Conservation (phyloP, 2,113 vertebrate genomes). For the Passer montanus region DNA sequence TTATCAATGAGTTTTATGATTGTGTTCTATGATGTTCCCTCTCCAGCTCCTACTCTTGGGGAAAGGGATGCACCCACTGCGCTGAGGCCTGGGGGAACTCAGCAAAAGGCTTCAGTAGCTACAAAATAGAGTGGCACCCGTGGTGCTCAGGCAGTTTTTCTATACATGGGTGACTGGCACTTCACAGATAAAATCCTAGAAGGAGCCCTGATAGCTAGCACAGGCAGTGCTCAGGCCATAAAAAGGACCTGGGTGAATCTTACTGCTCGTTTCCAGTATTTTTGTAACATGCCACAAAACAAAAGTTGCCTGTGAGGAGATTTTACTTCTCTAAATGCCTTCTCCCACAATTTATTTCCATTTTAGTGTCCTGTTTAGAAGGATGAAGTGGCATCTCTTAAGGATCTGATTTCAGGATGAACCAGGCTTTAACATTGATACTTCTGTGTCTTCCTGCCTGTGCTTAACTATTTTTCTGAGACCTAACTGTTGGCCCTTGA, state of each 20-base stretch:
- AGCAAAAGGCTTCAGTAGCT: not conserved
- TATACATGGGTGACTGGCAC: not conserved
- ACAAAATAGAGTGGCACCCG: not conserved
- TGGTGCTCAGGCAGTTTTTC: not conserved
- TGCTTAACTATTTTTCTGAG: not conserved
- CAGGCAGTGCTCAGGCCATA: not conserved
- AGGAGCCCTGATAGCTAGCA: not conserved
- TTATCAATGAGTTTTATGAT: not conserved
- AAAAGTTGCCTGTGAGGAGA: not conserved
- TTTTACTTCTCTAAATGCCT: not conserved
- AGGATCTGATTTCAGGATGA: not conserved
- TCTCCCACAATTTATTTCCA: not conserved
- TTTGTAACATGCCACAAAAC: not conserved
- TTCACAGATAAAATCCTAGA: not conserved
- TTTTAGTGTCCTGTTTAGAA: not conserved
- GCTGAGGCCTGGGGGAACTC: not conserved
- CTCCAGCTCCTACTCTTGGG: not conserved
- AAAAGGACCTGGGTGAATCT: not conserved
- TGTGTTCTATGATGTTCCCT: not conserved
- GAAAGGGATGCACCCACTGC: not conserved
- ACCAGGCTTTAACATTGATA: not conserved
- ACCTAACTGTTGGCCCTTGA: not conserved
- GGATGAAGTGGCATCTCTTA: not conserved
- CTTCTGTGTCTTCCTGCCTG: not conserved
- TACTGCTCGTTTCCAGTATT: not conserved